These are phyloP conservation scores for Rhabdomys pumilio DNA, from an alignment of 2,797 vertebrate genomes.

Conservation along the genomic window DNA sequence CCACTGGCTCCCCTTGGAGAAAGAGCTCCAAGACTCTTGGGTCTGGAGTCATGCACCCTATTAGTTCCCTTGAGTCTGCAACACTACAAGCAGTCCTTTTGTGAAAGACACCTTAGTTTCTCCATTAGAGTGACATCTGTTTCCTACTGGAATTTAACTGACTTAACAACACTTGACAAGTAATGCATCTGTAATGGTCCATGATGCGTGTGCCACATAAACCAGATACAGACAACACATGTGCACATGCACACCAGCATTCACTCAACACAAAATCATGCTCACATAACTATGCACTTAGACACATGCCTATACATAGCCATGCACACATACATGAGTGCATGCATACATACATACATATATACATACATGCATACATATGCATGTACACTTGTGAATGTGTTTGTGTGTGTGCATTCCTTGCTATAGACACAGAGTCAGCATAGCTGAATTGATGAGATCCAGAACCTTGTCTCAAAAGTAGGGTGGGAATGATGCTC, in stretches of 20 bases:
- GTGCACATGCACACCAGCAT: neutral
- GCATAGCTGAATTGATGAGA: neutral
- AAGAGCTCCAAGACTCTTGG: neutral
- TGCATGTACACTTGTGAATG: too few relatives aligned
- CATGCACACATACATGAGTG: neutral
- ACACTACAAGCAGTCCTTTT: neutral
- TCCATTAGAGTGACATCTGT: neutral
- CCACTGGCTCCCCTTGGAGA: too few relatives aligned
- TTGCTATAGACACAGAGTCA: neutral
- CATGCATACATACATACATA: too few relatives aligned
- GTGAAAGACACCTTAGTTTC: neutral
- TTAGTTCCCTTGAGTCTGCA: neutral
- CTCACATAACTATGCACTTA: too few relatives aligned
- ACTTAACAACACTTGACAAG: neutral
- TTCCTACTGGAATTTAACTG: constrained; percentile 23
- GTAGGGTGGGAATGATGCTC: neutral
- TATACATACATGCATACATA: too few relatives aligned
- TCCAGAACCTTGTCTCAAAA: neutral
- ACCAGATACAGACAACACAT: neutral
- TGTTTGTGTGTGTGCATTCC: neutral
- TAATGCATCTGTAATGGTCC: neutral
- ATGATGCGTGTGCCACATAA: neutral
- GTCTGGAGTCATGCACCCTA: neutral
- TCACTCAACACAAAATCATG: neutral
- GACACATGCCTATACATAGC: neutral